These are phyloP conservation scores for Colinus virginianus DNA, from an alignment of 2,113 vertebrate genomes.

Conservation along the genomic window DNA sequence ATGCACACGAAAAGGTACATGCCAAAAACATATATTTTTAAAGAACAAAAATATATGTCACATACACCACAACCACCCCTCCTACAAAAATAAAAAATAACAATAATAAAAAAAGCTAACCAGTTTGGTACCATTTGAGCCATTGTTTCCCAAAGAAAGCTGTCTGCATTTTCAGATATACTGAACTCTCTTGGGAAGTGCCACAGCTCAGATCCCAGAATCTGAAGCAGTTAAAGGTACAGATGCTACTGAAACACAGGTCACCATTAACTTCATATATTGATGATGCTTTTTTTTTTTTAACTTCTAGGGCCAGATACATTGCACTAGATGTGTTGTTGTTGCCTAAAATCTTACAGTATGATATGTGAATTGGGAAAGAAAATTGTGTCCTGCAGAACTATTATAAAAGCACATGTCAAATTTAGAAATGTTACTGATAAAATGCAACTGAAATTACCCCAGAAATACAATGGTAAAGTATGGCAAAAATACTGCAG, in stretches of 20 bases:
- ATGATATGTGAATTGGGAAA: background rate
- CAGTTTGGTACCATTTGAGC: background rate
- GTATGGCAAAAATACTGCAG: background rate
- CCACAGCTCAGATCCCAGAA: background rate
- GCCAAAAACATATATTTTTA: background rate
- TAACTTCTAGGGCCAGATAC: background rate
- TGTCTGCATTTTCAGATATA: background rate
- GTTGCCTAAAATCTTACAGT: background rate
- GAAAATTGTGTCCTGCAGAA: conserved; percentile 48
- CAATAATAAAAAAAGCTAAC: background rate
- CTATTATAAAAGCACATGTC: background rate
- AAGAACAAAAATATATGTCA: background rate
- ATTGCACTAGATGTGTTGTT: background rate
- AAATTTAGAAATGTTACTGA: conserved; percentile 22
- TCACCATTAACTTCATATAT: background rate
- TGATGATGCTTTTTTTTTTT: background rate
- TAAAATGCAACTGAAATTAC: background rate
- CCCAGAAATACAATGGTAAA: background rate
- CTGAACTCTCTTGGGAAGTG: background rate
- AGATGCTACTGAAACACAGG: background rate
- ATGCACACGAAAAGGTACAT: background rate
- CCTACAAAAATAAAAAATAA: too few species aligned
- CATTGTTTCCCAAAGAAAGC: background rate
- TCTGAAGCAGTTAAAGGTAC: background rate
- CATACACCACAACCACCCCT: background rate